Evolutionary conservation across 92 coral and sea anemone genomes (phyloP), one percentile per base, ranked within the genome.

Genomic region (Zoanthus solanderi): DNA sequence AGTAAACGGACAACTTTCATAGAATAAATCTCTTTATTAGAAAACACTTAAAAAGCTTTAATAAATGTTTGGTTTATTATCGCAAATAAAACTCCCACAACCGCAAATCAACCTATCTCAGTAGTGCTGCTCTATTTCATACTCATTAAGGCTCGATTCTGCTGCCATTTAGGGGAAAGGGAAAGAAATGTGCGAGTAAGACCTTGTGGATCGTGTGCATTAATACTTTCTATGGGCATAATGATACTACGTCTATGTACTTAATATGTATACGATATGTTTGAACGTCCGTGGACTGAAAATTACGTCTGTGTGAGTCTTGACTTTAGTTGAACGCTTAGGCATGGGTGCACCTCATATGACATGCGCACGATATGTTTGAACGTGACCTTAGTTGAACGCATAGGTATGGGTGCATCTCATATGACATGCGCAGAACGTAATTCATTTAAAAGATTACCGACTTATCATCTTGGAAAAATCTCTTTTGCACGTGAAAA

Each of bases 31-130:
- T 9, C 79, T 75, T 75, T 75, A 75, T 47, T 48, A 44, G 46
- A 44, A 75, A 75, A 28, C 79, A 75, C 79, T 46, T 48, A 75
- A 13, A 75, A 75, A 75, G 54, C 8, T 47, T n/a, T 6, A 46
- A 46, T 18, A 11, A 4, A 44, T 32, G 7, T 73, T 29, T 10
- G 48, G 44, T 44, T 63, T 63, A 5, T 28, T 5, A n/a, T 73
- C 44, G 31, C 4, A 45, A 45, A 44, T 37, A 50, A 13, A 32
- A 45, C 47, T 72, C 17, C 57, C 56, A 73, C 6, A 44, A 48
- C 30, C 79, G 79, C 60, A 75, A 75, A 75, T 75, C 79, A 75
- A 46, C 37, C 79, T 47, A 23, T 63, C 28, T 28, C n/a, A 63
- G 29, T 4, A 5, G 31, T 8, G 28, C 3, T 18, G 6, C 9